A percentile compares a stretch with the other conserved stretches of the same genome.
Conservation (phyloP, 2,113 vertebrate genomes). For the Agelaius tricolor region DNA sequence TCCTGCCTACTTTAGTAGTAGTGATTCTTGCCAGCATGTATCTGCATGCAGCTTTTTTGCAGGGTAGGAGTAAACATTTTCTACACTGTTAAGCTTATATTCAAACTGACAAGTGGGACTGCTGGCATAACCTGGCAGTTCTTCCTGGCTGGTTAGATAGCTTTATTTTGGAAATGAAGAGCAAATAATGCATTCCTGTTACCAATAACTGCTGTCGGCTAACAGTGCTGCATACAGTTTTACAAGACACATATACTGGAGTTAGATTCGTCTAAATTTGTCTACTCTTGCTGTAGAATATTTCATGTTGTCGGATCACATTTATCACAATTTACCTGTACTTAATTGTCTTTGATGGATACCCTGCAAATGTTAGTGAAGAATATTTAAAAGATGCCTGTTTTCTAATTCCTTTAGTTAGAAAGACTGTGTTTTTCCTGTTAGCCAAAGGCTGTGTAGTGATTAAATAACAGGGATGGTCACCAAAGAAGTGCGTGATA, state of each 20-base stretch:
- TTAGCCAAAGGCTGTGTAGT: background rate
- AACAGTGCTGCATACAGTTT: background rate
- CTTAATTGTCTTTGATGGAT: background rate
- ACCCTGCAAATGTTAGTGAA: background rate
- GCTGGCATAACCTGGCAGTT: background rate
- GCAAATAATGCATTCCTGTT: background rate
- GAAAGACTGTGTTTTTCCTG: background rate
- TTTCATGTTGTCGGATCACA: background rate
- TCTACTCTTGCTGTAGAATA: background rate
- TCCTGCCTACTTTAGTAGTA: background rate
- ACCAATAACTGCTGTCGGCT: background rate
- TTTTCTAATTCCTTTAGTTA: background rate
- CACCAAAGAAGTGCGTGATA: background rate
- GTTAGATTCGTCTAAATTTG: background rate
- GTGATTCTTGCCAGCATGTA: background rate
- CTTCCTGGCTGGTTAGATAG: background rate
- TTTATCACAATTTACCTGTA: background rate
- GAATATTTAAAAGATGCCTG: background rate
- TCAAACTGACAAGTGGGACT: background rate
- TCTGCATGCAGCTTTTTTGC: background rate
- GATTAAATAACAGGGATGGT: background rate
- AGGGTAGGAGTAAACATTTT: background rate
- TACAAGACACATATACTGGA: background rate
- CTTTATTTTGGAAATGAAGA: background rate
- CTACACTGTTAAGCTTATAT: background rate